Conservation (phyloP, 2,888 invertebrate species). For the Andrena dorsata region DNA sequence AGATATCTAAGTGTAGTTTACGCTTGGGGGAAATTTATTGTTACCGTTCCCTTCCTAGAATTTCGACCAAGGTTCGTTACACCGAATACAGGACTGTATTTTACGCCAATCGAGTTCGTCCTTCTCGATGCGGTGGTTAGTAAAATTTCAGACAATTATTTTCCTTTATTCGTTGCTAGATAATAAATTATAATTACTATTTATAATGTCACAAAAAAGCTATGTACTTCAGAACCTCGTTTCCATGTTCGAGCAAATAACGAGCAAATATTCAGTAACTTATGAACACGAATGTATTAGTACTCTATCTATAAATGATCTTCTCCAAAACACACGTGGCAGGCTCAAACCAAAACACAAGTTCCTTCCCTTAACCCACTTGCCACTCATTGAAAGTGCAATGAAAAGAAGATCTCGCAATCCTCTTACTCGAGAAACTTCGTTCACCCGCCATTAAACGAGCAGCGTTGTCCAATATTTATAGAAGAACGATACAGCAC, state of each 20-base stretch:
- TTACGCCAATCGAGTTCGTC: not conserved
- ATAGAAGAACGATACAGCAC: not conserved
- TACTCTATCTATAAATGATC: slow-evolving; percentile 8
- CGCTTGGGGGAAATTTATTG: not conserved
- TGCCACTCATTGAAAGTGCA: not conserved
- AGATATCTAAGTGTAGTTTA: not conserved
- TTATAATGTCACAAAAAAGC: too few relatives aligned
- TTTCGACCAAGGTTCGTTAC: slow-evolving; percentile 1
- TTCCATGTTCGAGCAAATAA: too few relatives aligned
- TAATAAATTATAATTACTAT: too few relatives aligned
- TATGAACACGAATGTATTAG: not conserved
- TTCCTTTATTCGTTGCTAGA: too few relatives aligned
- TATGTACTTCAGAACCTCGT: too few relatives aligned
- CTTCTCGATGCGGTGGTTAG: not conserved
- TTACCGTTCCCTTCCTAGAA: not conserved
- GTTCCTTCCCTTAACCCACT: not conserved
- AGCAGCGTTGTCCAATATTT: not conserved
- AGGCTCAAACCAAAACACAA: not conserved
- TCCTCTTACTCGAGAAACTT: not conserved
- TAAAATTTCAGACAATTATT: not conserved
- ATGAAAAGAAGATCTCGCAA: not conserved
- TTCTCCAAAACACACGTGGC: not conserved
- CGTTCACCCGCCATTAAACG: not conserved
- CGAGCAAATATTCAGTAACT: too few relatives aligned
- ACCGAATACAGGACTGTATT: not conserved